Conservation (phyloP, 2,888 invertebrate species). For the Nymphalis urticae region DNA sequence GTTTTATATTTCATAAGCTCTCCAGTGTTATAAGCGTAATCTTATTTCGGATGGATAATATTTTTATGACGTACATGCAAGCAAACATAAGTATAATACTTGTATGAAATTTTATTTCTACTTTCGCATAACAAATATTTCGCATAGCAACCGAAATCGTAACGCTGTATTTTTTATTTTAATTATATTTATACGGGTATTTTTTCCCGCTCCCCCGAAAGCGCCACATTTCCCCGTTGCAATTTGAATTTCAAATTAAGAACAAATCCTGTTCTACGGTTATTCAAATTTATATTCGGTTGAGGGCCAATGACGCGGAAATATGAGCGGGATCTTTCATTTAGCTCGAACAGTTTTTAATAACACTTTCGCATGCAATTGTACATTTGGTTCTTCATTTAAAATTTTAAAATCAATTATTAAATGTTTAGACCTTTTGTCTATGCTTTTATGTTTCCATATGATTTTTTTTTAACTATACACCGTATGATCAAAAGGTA, state of each 20-base stretch:
- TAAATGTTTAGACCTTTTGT: neutral
- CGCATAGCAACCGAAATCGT: neutral
- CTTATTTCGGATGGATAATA: too few relatives aligned
- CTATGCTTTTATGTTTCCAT: too few relatives aligned
- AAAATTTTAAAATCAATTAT: neutral
- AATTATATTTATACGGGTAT: slow-evolving; percentile 6
- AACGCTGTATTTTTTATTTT: slow-evolving; percentile 6
- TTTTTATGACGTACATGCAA: too few relatives aligned
- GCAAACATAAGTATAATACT: too few relatives aligned
- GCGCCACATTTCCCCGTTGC: slow-evolving; percentile 19
- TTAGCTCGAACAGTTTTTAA: slow-evolving; percentile 9
- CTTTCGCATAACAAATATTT: neutral
- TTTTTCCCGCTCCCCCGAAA: slow-evolving; percentile 2
- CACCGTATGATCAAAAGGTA: too few relatives aligned
- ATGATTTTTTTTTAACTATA: too few relatives aligned
- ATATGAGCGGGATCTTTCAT: slow-evolving; percentile 69
- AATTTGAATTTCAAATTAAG: slow-evolving; percentile 45
- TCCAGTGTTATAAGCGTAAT: too few relatives aligned
- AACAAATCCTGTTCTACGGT: slow-evolving; percentile 43
- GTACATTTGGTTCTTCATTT: slow-evolving; percentile 6
- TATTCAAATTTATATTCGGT: slow-evolving; percentile 58
- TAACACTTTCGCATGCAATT: slow-evolving; percentile 3
- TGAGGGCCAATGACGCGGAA: slow-evolving; percentile 68
- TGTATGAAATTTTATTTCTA: too few relatives aligned
- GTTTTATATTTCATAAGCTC: too few relatives aligned